Base-by-base conservation (phyloP, 2,888 invertebrate genomes). In the Fissipunctia ypsillon region DNA sequence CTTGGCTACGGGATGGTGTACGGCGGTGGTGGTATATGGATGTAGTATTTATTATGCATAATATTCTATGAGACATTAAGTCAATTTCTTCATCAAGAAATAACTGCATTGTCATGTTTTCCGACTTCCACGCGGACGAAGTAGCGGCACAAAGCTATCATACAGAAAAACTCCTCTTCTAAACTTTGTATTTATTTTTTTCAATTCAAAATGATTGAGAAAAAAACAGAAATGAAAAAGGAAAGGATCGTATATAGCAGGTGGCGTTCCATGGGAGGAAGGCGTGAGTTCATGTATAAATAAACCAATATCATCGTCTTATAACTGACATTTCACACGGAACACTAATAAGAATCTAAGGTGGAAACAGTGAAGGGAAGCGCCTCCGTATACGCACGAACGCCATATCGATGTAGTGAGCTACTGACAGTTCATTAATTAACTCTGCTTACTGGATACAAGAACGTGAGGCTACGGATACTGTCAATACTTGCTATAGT, bases 381-480 rank as follows among this genome's bases (percentile, higher is more conserved):
- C 35, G 25, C 25, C 54, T 28, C 25, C 16, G 7, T 48, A 31
- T 31, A 76, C 72, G 59, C 80, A 67, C 59, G 78, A 59, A 71
- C 78, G 71, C 56, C 57, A 72, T 60, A 64, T 80, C 78, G 83
- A 78, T 67, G 72, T 78, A 67, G 50, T 75, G 66, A 80, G 69
- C 74, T 66, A 76, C 80, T 82, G 84, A 80, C 88, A 82, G 81
- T 83, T 83, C 80, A 72, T 72, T 74, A 68, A 80, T 77, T 72
- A 78, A 71, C 69, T 69, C 56, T 60, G 57, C 59, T 65, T 63
- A 69, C 66, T 82, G n/a, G 38, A 19, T 64, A 56, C 43, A 71
- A 50, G 67, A 56, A 73, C 67, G 50, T 65, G 73, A 71, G 31
- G 52, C 52, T 45, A 43, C 52, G 31, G 35, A 38, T 41, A 48